Base-by-base conservation (phyloP, 2,888 invertebrate species). In the Diaperis boleti region DNA sequence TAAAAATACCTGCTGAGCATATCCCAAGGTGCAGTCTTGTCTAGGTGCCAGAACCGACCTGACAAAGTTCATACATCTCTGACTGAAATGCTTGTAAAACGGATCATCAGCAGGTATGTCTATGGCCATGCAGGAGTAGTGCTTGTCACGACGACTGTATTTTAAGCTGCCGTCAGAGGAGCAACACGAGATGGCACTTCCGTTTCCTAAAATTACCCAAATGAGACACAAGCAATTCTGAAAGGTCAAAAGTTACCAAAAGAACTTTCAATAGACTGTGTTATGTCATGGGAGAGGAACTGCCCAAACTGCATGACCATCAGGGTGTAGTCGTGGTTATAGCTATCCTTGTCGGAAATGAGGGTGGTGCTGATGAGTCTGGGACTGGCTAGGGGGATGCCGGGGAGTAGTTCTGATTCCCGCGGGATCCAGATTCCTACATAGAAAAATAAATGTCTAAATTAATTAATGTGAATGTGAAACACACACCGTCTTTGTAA, bases 241-340 rank as follows among this genome's bases (percentile, higher is more conserved):
- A n/a, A n/a, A n/a, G n/a, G n/a, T n/a, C n/a, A n/a, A n/a, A n/a
- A n/a, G n/a, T n/a, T n/a, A 91, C 92, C 85, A 76, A 87, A 86
- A 65, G 87, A 88, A 26, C 88, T 87, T 35, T 89, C 86, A 1
- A 91, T 87, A 0, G 91, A 89, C 56, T 91, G 87, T 0, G 89
- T 86, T 13, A 91, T 78, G 67, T 94, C 94, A 65, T 94, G 92
- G 0, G 90, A 86, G 6, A 94, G 77, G 72, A 93, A 91, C 76
- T 94, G 92, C 0, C 92, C 90, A 80, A 92, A 93, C 78, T 92
- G 91, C 89, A 91, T 91, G 56, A 91, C 82, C 74, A 92, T 82
- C 41, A 92, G 79, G 49, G 90, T 91, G 72, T 85, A 85, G 0
- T 85, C 84, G 0, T 78, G 69, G 77, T 91, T 90, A 8, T 87